Evolutionary conservation across 1,140 invertebrate genomes (phyloP).

Genomic region (Dendroctonus valens): DNA sequence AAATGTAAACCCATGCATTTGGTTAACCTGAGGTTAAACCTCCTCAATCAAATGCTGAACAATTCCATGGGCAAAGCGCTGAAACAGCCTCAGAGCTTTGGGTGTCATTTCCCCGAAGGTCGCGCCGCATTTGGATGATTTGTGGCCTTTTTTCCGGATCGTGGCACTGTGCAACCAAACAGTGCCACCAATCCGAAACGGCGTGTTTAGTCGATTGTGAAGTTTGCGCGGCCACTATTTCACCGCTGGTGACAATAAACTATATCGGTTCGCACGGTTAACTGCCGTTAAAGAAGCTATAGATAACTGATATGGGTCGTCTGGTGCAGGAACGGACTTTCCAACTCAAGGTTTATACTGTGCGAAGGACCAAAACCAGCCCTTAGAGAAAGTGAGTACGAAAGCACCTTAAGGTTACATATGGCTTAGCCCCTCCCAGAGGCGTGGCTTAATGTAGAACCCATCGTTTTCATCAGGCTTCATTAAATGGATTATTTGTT

Average conservation of each 20-base stretch:
- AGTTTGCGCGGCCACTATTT: conserved; percentile 30
- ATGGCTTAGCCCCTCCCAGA: background rate
- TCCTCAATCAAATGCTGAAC: too few species aligned
- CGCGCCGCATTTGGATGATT: conserved; percentile 6
- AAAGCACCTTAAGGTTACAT: background rate
- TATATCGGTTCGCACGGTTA: conserved; percentile 25
- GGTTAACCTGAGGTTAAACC: too few species aligned
- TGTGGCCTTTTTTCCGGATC: conserved; percentile 14
- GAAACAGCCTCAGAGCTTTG: too few species aligned
- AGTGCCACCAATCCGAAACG: conserved; percentile 14
- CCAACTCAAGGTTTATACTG: background rate
- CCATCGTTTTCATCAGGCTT: too few species aligned
- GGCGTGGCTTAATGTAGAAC: background rate
- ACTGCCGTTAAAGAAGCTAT: conserved; percentile 22
- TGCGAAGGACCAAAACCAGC: too few species aligned
- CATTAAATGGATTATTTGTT: too few species aligned
- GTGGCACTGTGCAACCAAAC: conserved; percentile 7
- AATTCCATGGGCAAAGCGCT: too few species aligned
- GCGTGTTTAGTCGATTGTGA: conserved; percentile 33
- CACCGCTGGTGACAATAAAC: conserved; percentile 27
- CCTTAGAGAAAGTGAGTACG: too few species aligned
- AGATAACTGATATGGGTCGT: background rate
- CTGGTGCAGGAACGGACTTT: conserved; percentile 2
- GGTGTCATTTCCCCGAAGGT: conserved; percentile 19
- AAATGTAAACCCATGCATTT: too few species aligned